These are phyloP conservation scores for Andricus quercusramuli DNA, from an alignment of 2,888 invertebrate species.

Conservation along the genomic window DNA sequence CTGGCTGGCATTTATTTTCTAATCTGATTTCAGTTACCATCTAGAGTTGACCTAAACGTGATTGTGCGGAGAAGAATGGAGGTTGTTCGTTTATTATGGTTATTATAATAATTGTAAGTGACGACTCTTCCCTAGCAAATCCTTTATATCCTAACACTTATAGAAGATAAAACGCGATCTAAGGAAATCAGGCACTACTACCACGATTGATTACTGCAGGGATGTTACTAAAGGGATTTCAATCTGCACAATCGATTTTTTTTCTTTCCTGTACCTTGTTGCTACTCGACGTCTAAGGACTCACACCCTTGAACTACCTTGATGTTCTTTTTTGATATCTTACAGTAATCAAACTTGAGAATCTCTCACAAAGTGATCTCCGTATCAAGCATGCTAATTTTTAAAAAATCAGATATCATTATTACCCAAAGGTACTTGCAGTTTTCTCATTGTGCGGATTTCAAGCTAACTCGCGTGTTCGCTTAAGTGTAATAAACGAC, in stretches of 20 bases:
- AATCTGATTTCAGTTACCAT: background rate
- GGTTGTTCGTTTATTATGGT: background rate
- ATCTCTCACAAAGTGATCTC: slow-evolving; percentile 14
- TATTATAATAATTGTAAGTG: slow-evolving; percentile 29
- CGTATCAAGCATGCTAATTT: background rate
- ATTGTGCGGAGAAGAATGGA: too few relatives aligned
- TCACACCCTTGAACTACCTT: slow-evolving; percentile 14
- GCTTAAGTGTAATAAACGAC: slow-evolving; percentile 14
- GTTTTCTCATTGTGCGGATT: slow-evolving; percentile 19
- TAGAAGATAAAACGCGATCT: slow-evolving; percentile 29
- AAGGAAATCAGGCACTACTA: slow-evolving; percentile 31
- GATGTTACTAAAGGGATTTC: background rate
- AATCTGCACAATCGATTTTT: slow-evolving; percentile 21
- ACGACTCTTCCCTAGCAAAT: slow-evolving; percentile 31
- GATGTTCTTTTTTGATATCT: slow-evolving; percentile 36
- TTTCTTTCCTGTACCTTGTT: background rate
- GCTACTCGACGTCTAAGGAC: slow-evolving; percentile 17
- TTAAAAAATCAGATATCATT: background rate
- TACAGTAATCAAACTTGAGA: slow-evolving; percentile 27
- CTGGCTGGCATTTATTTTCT: background rate
- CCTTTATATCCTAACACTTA: slow-evolving; percentile 24
- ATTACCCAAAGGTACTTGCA: background rate
- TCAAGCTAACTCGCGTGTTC: slow-evolving; percentile 4
- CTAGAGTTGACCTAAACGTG: background rate
- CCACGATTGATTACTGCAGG: slow-evolving; percentile 15